A percentile compares a stretch with the other conserved stretches of the same genome.
These are phyloP conservation scores for Microctonus brassicae DNA, from an alignment of 2,888 invertebrate species.

Conservation along the genomic window DNA sequence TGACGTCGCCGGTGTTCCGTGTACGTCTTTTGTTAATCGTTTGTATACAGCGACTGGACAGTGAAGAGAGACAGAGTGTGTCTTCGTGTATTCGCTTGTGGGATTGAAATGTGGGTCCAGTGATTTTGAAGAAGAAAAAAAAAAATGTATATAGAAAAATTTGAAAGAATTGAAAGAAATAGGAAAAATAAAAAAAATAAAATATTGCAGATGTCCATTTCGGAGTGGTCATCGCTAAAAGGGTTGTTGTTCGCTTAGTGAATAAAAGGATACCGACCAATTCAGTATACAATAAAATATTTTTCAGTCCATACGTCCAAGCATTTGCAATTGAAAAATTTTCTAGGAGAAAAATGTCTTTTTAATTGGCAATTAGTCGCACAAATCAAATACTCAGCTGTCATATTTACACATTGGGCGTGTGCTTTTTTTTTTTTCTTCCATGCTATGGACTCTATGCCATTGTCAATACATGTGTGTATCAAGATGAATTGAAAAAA, in stretches of 20 bases:
- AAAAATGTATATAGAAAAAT: conserved; percentile 12
- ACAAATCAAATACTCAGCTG: conserved; percentile 62
- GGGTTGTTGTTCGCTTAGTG: conserved; percentile 24
- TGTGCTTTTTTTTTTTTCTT: background rate
- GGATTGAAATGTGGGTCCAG: conserved; percentile 20
- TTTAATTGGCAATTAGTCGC: conserved; percentile 69
- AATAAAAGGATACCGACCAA: conserved; percentile 32
- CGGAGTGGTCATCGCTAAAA: conserved; percentile 26
- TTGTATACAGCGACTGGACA: conserved; percentile 7
- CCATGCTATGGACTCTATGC: background rate
- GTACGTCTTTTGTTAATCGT: background rate
- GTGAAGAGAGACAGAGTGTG: background rate
- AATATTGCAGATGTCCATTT: conserved; percentile 46
- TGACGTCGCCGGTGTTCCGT: conserved; percentile 22
- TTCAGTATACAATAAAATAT: conserved; percentile 27
- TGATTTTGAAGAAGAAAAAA: conserved; percentile 5
- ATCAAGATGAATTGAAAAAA: background rate
- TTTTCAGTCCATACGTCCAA: background rate
- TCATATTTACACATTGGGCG: conserved; percentile 30
- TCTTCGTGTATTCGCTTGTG: background rate
- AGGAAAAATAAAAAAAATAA: no score
- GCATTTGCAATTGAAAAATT: conserved; percentile 8
- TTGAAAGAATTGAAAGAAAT: background rate
- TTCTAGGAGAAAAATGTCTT: conserved; percentile 58
- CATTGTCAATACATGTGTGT: background rate